Conservation (phyloP, 2,888 invertebrate species). For the Ennomos erosarius region DNA sequence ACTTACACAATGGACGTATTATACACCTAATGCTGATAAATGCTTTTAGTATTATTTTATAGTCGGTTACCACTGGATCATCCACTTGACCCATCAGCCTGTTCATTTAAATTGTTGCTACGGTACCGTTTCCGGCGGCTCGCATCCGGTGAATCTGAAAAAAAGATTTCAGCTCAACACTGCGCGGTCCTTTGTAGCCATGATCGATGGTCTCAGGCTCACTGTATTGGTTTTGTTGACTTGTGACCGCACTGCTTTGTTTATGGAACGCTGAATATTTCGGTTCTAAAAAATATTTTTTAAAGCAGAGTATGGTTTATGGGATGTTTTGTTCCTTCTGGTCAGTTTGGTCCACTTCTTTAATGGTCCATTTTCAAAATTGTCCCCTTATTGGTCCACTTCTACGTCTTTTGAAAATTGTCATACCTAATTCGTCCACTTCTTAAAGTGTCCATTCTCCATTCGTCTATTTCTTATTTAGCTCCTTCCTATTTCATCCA, state of each 20-base stretch:
- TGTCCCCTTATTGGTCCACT: no score
- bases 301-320: neutral
- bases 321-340: no score
- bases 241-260: constrained; percentile 36
- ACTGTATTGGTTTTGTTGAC: constrained; percentile 50
- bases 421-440: no score
- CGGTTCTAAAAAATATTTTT: neutral
- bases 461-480: no score
- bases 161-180: constrained; percentile 60
- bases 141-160: constrained; percentile 76
- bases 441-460: no score
- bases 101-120: constrained; percentile 42
- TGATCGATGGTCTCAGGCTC: constrained; percentile 51
- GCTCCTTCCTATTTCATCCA: no score
- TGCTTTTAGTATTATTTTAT: no score
- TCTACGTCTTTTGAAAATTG: no score
- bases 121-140: constrained; percentile 63
- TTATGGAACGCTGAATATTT: constrained; percentile 9
- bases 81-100: constrained; percentile 32
- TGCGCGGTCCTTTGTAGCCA: constrained; percentile 43
- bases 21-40: no score
- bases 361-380: no score
- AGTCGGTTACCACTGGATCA: neutral
- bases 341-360: no score
- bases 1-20: no score